phyloP scores from a whole-genome alignment of 2,888 invertebrate genomes.

The Tetheella fluctuosa region DNA sequence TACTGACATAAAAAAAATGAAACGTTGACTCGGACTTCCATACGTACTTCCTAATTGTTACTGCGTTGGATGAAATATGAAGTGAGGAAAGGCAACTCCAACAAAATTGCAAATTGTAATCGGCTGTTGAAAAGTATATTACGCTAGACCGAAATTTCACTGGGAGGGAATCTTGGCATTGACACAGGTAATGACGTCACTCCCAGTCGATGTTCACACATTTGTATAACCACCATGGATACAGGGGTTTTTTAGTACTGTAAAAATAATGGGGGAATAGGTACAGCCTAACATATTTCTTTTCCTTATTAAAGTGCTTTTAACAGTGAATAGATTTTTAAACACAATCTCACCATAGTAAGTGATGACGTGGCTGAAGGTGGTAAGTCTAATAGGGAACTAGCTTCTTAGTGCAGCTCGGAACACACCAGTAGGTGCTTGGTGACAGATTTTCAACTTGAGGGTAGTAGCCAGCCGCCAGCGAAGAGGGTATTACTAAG shows the following conservation, averaged over 20 bases:
- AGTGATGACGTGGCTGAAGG: too few relatives aligned
- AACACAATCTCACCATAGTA: too few relatives aligned
- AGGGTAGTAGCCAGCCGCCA: too few relatives aligned
- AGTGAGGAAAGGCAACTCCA: background rate
- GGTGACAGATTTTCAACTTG: too few relatives aligned
- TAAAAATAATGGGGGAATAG: background rate
- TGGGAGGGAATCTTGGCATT: slow-evolving; percentile 43
- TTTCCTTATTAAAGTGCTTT: too few relatives aligned
- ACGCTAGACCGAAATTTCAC: slow-evolving; percentile 23
- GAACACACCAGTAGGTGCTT: too few relatives aligned
- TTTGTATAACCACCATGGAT: slow-evolving; percentile 13
- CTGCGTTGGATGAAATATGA: background rate
- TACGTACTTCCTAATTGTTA: background rate
- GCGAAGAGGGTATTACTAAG: too few relatives aligned
- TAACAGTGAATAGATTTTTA: too few relatives aligned
- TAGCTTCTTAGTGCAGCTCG: too few relatives aligned
- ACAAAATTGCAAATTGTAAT: slow-evolving; percentile 15
- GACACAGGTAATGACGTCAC: slow-evolving; percentile 38
- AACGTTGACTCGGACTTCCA: too few relatives aligned
- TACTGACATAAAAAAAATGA: background rate
- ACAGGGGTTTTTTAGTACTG: background rate
- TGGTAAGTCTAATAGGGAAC: too few relatives aligned
- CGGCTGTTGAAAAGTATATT: slow-evolving; percentile 21
- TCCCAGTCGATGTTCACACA: slow-evolving; percentile 17
- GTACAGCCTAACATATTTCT: too few relatives aligned